Evolutionary conservation across 2,888 invertebrate species (phyloP), one percentile per base, ranked within the genome.

Genomic region (Thymelicus lineola): DNA sequence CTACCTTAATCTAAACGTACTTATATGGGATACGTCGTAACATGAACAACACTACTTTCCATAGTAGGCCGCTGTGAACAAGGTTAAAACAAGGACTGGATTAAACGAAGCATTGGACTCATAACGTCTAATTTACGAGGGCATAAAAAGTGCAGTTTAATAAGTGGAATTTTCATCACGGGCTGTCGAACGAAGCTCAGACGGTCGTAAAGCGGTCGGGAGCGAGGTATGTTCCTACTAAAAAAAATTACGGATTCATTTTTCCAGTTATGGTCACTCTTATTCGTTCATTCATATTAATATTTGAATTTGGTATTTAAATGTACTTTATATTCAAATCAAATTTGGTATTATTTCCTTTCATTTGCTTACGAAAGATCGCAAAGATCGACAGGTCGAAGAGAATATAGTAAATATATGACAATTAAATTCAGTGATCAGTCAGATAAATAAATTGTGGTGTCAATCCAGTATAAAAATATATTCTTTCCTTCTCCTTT

Each of bases 101-200:
- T 85, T 82, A 84, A 83, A 79, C 79, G 84, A 86, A 87, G 86
- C 88, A 82, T 84, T 87, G 87, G 86, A 88, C 90, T 86, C 87
- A 86, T 87, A 87, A 88, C 80, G 72, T 77, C 76, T 81, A 83
- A 88, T 88, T 90, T 89, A 91, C 81, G 88, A 87, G 82, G 82
- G 76, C 81, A 84, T 86, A 86, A 88, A 87, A 80, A 86, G 80
- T 83, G 85, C 82, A 86, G 82, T 86, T 85, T 87, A 86, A 86
- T 86, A 89, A 87, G 85, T 82, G 81, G 83, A 82, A 84, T 86
- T 86, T 86, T 84, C 82, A 85, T 85, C 82, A 82, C 77, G 77
- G 80, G 79, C 79, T 78, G 78, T 76, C 79, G 73, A 75, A 69
- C 75, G 78, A 71, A 74, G 76, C 72, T 73, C 75, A 72, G 72